Evolutionary conservation across 2,797 vertebrate species (phyloP).

Genomic region (Acanthopagrus latus): DNA sequence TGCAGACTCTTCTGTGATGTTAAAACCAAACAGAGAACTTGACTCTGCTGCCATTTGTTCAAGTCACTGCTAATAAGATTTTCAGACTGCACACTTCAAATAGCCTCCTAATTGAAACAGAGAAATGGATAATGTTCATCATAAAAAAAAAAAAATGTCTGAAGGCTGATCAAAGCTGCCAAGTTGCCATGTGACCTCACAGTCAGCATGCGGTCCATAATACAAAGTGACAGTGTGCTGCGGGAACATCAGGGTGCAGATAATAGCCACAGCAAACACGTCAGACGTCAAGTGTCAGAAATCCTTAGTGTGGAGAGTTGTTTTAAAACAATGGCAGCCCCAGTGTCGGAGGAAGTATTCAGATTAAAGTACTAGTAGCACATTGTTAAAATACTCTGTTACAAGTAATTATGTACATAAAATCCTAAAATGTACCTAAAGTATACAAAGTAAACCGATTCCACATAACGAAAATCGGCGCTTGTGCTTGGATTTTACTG

Average conservation of each 20-base stretch:
- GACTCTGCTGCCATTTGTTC: neutral
- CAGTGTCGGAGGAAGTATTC: no score
- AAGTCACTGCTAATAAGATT: constrained; percentile 21
- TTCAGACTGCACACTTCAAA: constrained; percentile 17
- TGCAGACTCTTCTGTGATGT: constrained; percentile 19
- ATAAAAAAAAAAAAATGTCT: neutral
- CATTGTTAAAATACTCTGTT: no score
- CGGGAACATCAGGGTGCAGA: neutral
- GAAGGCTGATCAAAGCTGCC: constrained; percentile 39
- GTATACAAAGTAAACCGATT: no score
- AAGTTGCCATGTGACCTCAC: neutral
- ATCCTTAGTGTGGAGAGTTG: neutral
- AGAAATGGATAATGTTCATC: neutral
- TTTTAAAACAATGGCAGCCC: neutral
- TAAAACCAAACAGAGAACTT: constrained; percentile 14
- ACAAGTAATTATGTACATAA: no score
- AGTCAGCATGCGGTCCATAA: neutral
- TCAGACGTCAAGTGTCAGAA: neutral
- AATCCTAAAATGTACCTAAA: no score
- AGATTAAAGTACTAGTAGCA: no score
- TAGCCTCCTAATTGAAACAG: constrained; percentile 34
- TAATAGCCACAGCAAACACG: neutral
- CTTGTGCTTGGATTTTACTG: no score
- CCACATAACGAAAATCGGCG: no score
- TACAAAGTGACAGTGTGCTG: neutral